Evolutionary conservation across 2,888 invertebrate genomes (phyloP), one percentile per base, ranked within the genome.

Genomic region (Scaptomyza caliginosa): DNA sequence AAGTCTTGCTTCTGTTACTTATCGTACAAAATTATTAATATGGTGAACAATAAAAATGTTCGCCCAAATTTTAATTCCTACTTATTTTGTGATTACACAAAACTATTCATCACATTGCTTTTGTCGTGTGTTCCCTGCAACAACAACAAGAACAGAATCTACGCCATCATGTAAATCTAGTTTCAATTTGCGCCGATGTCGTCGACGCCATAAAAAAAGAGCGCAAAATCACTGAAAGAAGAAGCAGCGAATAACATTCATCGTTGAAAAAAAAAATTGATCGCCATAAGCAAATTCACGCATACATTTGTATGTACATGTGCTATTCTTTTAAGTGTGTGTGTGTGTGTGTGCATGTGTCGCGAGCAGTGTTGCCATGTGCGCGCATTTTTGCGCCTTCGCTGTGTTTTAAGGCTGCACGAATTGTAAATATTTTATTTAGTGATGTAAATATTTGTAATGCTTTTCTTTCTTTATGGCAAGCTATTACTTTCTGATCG

Each of bases 1-100:
- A 94, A 95, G 94, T 45, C 42, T 64, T 3, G n/a, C 21, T 8
- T 26, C 26, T 52, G n/a, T 19, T 43, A 51, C 43, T 67, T 55
- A 49, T 42, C 48, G 40, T 10, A n/a, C 11, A 51, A 39, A 17
- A 46, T 19, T 48, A 62, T 68, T 60, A 50, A 54, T 59, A 62
- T 43, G 51, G 40, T 54, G 36, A 17, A 16, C 6, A 28, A 17
- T 38, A 26, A 19, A 16, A 36, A 54, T 17, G 11, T 8, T 23
- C 71, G 77, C 80, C 81, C 78, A 64, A 78, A 70, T 60, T 26
- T 30, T 21, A 16, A 24, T 6, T 17, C 4, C 21, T 21, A n/a
- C 7, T 13, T 13, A 32, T 26, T 40, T 54, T 52, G 59, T 60
- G 57, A 70, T 74, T 71, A 67, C 55, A 79, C 48, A 54, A 58